Percentiles rank a stretch among this genome's conserved stretches.
Conservation (phyloP, 2,888 invertebrate species). For the Gasteruption jaculator region DNA sequence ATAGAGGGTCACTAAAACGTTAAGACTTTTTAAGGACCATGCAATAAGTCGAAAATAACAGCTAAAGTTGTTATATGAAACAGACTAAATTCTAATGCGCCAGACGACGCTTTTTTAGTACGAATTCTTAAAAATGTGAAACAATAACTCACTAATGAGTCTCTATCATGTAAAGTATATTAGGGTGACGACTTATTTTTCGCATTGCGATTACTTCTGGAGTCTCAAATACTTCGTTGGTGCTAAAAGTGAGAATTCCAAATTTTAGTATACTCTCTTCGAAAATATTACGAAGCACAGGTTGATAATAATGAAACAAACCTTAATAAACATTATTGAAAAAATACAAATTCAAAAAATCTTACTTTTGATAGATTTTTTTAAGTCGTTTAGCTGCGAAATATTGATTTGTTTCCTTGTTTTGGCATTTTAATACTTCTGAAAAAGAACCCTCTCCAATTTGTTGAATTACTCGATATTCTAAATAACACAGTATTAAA, state of each 20-base stretch:
- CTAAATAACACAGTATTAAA: no score
- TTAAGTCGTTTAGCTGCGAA: conserved; percentile 65
- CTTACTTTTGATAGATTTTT: conserved; percentile 58
- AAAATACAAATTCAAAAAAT: neutral
- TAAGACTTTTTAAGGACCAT: neutral
- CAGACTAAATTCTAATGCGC: no score
- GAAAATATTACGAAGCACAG: no score
- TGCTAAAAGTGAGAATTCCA: conserved; percentile 50
- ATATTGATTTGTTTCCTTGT: conserved; percentile 54
- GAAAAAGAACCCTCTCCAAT: conserved; percentile 70
- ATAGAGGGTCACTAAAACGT: conserved; percentile 55
- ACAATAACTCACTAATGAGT: conserved; percentile 58
- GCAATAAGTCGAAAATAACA: no score
- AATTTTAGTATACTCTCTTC: no score
- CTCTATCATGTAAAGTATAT: conserved; percentile 62
- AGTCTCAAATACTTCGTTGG: conserved; percentile 53
- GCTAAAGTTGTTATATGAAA: no score
- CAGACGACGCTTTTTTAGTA: conserved; percentile 16
- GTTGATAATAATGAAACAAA: no score
- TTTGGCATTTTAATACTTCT: conserved; percentile 64
- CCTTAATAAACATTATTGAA: conserved; percentile 9
- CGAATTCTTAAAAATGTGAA: conserved; percentile 8
- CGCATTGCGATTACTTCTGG: conserved; percentile 62
- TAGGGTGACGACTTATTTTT: conserved; percentile 59
- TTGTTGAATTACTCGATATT: conserved; percentile 62